Conservation (phyloP, 2,888 invertebrate species). For the Prostheceraeus crozeri region DNA sequence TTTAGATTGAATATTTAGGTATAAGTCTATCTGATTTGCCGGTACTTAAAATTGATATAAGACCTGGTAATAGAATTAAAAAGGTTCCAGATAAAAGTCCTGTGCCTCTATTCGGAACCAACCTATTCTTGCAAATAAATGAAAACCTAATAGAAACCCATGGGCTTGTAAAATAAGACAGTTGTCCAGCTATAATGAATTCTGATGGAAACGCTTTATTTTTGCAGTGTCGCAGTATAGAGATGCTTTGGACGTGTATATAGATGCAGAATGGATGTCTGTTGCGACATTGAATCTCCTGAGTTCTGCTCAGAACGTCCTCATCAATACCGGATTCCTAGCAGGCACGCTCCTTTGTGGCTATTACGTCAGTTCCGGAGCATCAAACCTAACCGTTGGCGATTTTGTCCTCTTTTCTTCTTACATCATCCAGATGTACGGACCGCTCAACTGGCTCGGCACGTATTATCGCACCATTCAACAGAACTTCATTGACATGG, state of each 20-base stretch:
- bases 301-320: constrained; percentile 80
- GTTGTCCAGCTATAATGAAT: too few relatives aligned
- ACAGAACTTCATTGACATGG: constrained; percentile 96
- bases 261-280: constrained; percentile 82
- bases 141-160: too few relatives aligned
- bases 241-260: constrained; percentile 48
- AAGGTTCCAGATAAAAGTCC: too few relatives aligned
- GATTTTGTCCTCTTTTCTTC: constrained; percentile 91
- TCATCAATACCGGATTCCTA: constrained; percentile 76
- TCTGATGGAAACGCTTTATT: too few relatives aligned
- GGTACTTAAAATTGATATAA: too few relatives aligned
- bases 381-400: constrained; percentile 74
- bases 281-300: constrained; percentile 76
- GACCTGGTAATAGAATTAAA: too few relatives aligned
- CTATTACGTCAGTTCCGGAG: constrained; percentile 68
- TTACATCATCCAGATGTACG: constrained; percentile 82
- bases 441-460: constrained; percentile 93
- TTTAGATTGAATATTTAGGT: too few relatives aligned
- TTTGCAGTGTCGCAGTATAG: constrained; percentile 31
- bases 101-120: too few relatives aligned
- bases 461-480: constrained; percentile 95
- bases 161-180: too few relatives aligned
- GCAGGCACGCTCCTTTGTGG: constrained; percentile 80
- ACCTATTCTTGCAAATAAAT: too few relatives aligned
- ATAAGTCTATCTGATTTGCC: too few relatives aligned